These are phyloP conservation scores for Graptemys geographica DNA, from an alignment of 2,797 vertebrate species.

Conservation along the genomic window DNA sequence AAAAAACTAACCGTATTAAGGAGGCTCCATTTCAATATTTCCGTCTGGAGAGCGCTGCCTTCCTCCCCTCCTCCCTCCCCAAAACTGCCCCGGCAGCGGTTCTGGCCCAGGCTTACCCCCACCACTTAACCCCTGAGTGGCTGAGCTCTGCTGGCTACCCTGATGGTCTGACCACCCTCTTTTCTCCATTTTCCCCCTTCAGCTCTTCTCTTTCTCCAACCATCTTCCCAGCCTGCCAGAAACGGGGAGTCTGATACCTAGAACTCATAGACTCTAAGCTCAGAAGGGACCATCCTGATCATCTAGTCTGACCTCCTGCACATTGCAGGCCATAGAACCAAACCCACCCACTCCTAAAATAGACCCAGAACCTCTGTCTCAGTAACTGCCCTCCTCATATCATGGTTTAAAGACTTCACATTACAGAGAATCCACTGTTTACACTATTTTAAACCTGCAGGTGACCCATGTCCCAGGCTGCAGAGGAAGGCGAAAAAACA, in stretches of 20 bases:
- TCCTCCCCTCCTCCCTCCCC: constrained; percentile 1
- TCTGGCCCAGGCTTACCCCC: too few relatives aligned
- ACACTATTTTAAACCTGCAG: too few relatives aligned
- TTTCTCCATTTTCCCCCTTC: neutral
- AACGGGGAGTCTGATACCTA: neutral
- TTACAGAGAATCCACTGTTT: too few relatives aligned
- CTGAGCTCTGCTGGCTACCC: neutral
- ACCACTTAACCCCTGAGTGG: too few relatives aligned
- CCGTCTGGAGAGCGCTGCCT: constrained; percentile 11
- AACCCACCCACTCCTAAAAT: too few relatives aligned
- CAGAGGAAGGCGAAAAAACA: too few relatives aligned
- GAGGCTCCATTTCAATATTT: constrained; percentile 61
- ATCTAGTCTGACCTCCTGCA: too few relatives aligned
- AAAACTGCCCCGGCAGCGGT: neutral
- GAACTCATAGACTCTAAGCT: neutral
- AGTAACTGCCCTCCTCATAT: too few relatives aligned
- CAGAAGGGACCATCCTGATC: neutral
- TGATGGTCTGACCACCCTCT: constrained; percentile 46
- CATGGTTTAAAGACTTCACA: too few relatives aligned
- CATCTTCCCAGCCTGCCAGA: neutral
- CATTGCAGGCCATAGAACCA: too few relatives aligned
- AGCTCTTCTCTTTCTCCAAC: neutral
- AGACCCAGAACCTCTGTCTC: too few relatives aligned
- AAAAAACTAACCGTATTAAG: constrained; percentile 48
- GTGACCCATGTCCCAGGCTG: too few relatives aligned